These are phyloP conservation scores for Fopius arisanus DNA, from an alignment of 1,140 invertebrate species.

Conservation along the genomic window DNA sequence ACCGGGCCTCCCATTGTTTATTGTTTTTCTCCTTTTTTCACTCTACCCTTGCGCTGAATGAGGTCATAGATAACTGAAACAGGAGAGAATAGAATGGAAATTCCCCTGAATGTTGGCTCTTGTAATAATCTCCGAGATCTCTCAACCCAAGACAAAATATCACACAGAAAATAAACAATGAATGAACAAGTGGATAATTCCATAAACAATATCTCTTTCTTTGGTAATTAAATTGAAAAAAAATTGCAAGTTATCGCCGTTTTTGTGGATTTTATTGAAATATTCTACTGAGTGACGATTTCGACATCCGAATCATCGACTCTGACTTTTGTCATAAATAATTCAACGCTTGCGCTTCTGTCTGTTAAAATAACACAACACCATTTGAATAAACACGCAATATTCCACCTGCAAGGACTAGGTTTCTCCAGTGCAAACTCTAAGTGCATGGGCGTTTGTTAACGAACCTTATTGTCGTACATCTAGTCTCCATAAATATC, in stretches of 20 bases:
- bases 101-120: neutral
- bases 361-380: neutral
- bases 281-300: neutral
- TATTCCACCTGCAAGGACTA: neutral
- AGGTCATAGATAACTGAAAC: neutral
- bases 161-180: too few relatives aligned
- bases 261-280: neutral
- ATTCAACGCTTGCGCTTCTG: neutral
- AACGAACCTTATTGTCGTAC: constrained; percentile 17
- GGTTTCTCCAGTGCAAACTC: neutral
- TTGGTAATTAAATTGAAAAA: too few relatives aligned
- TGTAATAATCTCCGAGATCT: neutral
- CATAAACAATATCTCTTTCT: too few relatives aligned
- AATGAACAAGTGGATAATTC: too few relatives aligned
- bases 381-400: constrained; percentile 14
- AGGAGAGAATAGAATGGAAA: neutral
- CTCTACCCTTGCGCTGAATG: neutral
- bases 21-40: neutral
- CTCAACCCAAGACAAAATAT: too few relatives aligned
- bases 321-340: neutral
- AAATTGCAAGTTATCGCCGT: too few relatives aligned
- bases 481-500: neutral
- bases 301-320: neutral
- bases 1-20: neutral
- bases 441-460: constrained; percentile 4